Evolutionary conservation across 1,140 invertebrate genomes (phyloP), one percentile per base, ranked within the genome.

Genomic region (Drosophila tristis): DNA sequence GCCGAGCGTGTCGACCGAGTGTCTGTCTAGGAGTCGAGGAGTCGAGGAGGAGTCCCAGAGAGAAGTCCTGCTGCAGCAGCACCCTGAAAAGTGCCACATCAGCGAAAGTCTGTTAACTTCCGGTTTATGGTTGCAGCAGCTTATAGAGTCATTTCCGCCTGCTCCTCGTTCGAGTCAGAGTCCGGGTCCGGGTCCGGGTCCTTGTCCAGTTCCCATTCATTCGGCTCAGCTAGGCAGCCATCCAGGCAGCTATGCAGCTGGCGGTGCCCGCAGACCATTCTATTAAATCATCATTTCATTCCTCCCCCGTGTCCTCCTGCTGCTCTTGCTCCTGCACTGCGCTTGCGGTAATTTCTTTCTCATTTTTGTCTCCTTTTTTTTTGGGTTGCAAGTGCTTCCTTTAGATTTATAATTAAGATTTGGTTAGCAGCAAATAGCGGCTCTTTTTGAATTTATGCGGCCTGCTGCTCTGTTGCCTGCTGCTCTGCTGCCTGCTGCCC

Each of bases 371-470:
- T 54, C 11, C 6, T 16, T 42, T 23, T 42, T 42, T 54, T 73
- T 54, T 74, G 23, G 72, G 55, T 74, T 84, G 65, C 80, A 89
- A 89, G 84, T 89, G 85, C 86, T 90, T 90, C 86, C 86, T 90
- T 75, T 90, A 90, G 86, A 90, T 90, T 90, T 90, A 90, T 90
- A 90, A 90, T 90, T 90, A 90, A 90, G 86, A 90, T 90, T 90
- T 85, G 86, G 86, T 85, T 81, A 81, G 86, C 78, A 85, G 80
- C 80, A 76, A 90, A 81, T 65, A 74, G 71, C 48, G 79, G 78
- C 74, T 49, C 70, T 54, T 58, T 73, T 59, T 59, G 58, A 54
- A 49, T 61, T 74, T 78, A 74, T 56, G 61, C 50, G 44, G 73
- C 71, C 65, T 47, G 35, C 35, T 50, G 39, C 55, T 47, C 49